Percentiles rank a stretch among this genome's conserved stretches.
Conservation (phyloP, 2,797 vertebrate genomes). For the Labroides dimidiatus region DNA sequence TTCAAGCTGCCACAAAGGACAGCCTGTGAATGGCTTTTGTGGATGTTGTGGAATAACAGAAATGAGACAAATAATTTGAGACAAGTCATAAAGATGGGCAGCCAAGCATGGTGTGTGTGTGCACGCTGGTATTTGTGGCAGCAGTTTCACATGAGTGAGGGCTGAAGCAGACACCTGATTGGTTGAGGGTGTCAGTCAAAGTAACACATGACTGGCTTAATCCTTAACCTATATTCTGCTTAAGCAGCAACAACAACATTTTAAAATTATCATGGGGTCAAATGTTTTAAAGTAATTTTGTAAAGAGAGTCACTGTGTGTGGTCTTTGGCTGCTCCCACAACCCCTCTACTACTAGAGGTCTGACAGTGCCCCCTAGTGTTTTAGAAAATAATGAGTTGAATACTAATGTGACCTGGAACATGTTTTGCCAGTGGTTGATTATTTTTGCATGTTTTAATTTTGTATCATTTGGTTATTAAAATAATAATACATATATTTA, state of each 20-base stretch:
- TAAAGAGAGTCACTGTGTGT: not conserved
- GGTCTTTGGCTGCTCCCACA: too few species aligned
- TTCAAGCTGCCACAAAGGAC: constrained; percentile 6
- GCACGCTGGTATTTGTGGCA: constrained; percentile 40
- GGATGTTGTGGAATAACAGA: constrained; percentile 1
- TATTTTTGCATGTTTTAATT: not conserved
- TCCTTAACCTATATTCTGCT: not conserved
- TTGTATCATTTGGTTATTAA: too few species aligned
- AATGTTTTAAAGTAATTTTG: constrained; percentile 3
- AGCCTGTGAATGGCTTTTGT: not conserved
- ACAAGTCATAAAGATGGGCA: constrained; percentile 31
- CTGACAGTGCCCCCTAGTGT: constrained; percentile 66
- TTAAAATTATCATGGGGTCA: constrained; percentile 12
- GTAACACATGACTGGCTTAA: constrained; percentile 2
- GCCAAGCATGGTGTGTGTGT: constrained; percentile 38
- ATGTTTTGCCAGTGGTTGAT: too few species aligned
- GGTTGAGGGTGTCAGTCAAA: constrained; percentile 18
- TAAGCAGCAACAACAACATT: constrained; percentile 3
- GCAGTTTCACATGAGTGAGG: constrained; percentile 39
- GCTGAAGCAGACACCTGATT: constrained; percentile 27
- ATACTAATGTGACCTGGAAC: too few species aligned
- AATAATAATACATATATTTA: too few species aligned
- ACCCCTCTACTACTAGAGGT: constrained; percentile 25
- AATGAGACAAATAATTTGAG: constrained; percentile 34
- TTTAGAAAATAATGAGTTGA: not conserved